A percentile compares a stretch with the other conserved stretches of the same genome.
These are phyloP conservation scores for Drosophila hydei DNA, from an alignment of 1,140 invertebrate genomes.

Conservation along the genomic window DNA sequence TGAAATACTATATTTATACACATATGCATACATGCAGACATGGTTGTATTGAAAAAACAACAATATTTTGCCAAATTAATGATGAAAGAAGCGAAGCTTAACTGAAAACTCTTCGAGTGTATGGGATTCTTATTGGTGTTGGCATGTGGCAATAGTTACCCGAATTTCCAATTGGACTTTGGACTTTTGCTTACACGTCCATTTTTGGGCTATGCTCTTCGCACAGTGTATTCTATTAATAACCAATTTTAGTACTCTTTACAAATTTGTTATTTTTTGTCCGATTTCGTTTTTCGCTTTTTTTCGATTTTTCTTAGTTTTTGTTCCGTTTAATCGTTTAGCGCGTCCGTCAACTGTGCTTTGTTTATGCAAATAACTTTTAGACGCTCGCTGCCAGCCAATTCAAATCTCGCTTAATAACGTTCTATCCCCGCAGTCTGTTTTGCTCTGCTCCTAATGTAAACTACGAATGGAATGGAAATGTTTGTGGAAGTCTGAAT, in stretches of 20 bases:
- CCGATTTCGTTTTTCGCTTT: slow-evolving; percentile 14
- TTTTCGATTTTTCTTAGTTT: slow-evolving; percentile 10
- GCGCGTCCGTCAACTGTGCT: slow-evolving; percentile 48
- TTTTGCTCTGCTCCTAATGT: neutral
- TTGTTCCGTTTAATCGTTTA: slow-evolving; percentile 27
- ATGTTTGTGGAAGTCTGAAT: slow-evolving; percentile 6
- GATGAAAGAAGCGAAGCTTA: slow-evolving; percentile 35
- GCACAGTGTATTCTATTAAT: slow-evolving; percentile 40
- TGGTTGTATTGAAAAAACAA: neutral
- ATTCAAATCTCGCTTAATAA: slow-evolving; percentile 51
- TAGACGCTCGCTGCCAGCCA: slow-evolving; percentile 27
- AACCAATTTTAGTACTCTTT: slow-evolving; percentile 28
- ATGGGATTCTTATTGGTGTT: neutral
- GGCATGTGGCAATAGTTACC: slow-evolving; percentile 15
- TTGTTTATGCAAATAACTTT: slow-evolving; percentile 50
- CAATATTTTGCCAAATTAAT: slow-evolving; percentile 19
- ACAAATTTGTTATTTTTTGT: slow-evolving; percentile 20
- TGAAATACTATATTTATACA: slow-evolving; percentile 7
- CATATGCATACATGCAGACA: neutral
- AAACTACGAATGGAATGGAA: slow-evolving; percentile 21
- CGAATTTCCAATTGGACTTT: slow-evolving; percentile 35
- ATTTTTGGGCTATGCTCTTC: neutral
- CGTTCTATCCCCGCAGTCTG: slow-evolving; percentile 13
- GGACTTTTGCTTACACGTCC: slow-evolving; percentile 11
- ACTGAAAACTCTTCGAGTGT: neutral